These are phyloP conservation scores for Drosophila equinoxialis DNA, from an alignment of 1,140 invertebrate genomes.

Conservation along the genomic window DNA sequence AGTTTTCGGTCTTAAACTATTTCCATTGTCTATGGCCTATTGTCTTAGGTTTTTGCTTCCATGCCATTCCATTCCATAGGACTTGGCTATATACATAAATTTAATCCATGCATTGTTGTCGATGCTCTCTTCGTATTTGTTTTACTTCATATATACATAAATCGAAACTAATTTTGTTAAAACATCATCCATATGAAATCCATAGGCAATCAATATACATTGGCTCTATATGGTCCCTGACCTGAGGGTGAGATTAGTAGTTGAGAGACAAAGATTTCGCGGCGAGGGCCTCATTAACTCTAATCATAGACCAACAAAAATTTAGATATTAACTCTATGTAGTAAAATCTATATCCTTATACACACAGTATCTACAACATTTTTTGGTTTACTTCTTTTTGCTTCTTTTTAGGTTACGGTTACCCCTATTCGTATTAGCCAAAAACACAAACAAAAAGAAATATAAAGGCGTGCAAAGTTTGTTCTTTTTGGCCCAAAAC, in stretches of 20 bases:
- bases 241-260: too few relatives aligned
- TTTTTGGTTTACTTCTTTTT: slow-evolving; percentile 39
- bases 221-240: not conserved
- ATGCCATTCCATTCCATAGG: not conserved
- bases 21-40: slow-evolving; percentile 22
- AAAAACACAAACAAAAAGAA: slow-evolving; percentile 12
- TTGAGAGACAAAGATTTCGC: too few relatives aligned
- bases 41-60: not conserved
- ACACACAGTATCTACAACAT: slow-evolving; percentile 31
- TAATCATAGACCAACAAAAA: not conserved
- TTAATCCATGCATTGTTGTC: not conserved
- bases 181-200: not conserved
- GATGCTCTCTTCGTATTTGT: not conserved
- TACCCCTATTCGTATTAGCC: slow-evolving; percentile 71
- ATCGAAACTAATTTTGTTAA: slow-evolving; percentile 10
- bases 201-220: not conserved
- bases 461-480: slow-evolving; percentile 54
- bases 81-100: not conserved
- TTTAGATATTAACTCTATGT: not conserved
- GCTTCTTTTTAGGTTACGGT: slow-evolving; percentile 76
- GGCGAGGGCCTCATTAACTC: too few relatives aligned
- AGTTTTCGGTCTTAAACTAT: slow-evolving; percentile 29
- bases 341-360: slow-evolving; percentile 23
- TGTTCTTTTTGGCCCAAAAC: slow-evolving; percentile 29
- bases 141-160: not conserved